phyloP scores from a whole-genome alignment of 2,888 invertebrate species.

The Nasonia oneida region DNA sequence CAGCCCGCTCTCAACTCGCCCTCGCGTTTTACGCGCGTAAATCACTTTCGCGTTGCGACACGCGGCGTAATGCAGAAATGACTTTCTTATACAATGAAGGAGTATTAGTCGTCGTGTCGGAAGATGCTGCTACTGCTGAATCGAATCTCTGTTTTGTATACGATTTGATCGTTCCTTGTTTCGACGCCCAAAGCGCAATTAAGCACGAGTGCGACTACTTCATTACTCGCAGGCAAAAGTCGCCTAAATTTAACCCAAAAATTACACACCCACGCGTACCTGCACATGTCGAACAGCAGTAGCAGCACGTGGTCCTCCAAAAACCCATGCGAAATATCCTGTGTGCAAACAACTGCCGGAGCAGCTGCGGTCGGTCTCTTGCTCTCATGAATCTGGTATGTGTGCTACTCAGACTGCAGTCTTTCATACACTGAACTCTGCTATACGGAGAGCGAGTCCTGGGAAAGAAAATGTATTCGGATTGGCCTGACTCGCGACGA shows the following conservation, averaged over 20 bases:
- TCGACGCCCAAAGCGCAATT: not conserved
- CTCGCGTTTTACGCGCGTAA: not conserved
- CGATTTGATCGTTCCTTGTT: not conserved
- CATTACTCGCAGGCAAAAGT: not conserved
- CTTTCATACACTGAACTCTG: not conserved
- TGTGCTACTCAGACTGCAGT: conserved; percentile 45
- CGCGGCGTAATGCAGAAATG: not conserved
- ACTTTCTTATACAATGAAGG: not conserved
- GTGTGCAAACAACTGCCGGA: not conserved
- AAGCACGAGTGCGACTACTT: too few species aligned
- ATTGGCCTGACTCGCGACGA: not conserved
- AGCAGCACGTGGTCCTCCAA: not conserved
- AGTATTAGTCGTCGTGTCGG: too few species aligned
- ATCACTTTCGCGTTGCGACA: conserved; percentile 37
- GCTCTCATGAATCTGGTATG: conserved; percentile 48
- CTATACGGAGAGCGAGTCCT: not conserved
- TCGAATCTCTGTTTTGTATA: not conserved
- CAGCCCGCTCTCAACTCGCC: not conserved
- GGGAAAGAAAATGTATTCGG: conserved; percentile 3
- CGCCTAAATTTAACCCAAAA: not conserved
- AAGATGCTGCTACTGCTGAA: too few species aligned
- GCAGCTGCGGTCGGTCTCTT: conserved; percentile 1
- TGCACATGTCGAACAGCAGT: not conserved
- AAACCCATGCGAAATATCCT: not conserved
- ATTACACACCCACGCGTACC: not conserved